Conservation (phyloP, 2,888 invertebrate species). For the Drosophila barbarae region DNA sequence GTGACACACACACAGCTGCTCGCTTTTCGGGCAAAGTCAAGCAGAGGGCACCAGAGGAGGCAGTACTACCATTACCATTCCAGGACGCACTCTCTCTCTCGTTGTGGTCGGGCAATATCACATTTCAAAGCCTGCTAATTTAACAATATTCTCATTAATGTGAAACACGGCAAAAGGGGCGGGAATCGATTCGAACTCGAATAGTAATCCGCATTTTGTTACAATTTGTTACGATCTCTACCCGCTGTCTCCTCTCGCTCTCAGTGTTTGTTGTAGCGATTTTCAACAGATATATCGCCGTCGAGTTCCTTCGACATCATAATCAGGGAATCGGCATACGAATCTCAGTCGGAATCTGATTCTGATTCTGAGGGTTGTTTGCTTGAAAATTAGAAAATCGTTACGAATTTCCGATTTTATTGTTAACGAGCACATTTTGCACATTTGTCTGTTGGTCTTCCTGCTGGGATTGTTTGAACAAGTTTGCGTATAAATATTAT, state of each 20-base stretch:
- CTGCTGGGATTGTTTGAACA: constrained; percentile 65
- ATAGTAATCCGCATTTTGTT: constrained; percentile 73
- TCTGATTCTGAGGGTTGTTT: constrained; percentile 63
- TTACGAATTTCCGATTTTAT: constrained; percentile 73
- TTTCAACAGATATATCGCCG: constrained; percentile 67
- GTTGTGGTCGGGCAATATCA: constrained; percentile 76
- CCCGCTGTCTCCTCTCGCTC: constrained; percentile 23
- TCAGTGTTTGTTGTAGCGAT: constrained; percentile 67
- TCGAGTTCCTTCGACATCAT: constrained; percentile 29
- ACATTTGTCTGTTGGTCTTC: constrained; percentile 61
- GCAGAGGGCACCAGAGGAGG: constrained; percentile 10
- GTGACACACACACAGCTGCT: constrained; percentile 58
- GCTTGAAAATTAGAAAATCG: constrained; percentile 77
- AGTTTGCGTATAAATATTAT: constrained; percentile 75
- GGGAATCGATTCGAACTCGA: constrained; percentile 31
- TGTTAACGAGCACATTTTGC: constrained; percentile 46
- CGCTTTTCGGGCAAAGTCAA: constrained; percentile 63
- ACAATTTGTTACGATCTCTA: constrained; percentile 56
- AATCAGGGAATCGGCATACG: constrained; percentile 36
- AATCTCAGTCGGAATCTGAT: constrained; percentile 3
- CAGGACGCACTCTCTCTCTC: constrained; percentile 5
- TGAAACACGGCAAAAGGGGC: constrained; percentile 54
- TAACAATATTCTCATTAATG: constrained; percentile 79
- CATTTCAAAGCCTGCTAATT: constrained; percentile 79
- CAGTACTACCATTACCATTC: constrained; percentile 7